Evolutionary conservation across 2,113 vertebrate species (phyloP).

Genomic region (Furnarius figulus): DNA sequence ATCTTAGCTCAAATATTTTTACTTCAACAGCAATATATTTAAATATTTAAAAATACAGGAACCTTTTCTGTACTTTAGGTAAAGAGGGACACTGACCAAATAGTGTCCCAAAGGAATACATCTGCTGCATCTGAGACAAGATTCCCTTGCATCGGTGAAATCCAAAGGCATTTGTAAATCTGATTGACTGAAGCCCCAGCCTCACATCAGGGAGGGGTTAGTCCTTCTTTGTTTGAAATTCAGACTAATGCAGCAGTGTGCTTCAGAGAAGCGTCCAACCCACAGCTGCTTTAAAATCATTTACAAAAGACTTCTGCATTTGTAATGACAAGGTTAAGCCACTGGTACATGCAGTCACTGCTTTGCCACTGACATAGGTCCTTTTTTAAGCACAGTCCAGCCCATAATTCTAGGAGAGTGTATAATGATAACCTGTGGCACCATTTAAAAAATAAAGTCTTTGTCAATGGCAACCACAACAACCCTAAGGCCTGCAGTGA

Average conservation of each 20-base stretch:
- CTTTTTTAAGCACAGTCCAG: not conserved
- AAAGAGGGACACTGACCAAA: not conserved
- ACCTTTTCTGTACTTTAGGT: not conserved
- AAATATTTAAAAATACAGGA: not conserved
- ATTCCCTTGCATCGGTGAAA: not conserved
- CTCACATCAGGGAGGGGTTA: not conserved
- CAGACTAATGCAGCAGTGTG: not conserved
- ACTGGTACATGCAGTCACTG: not conserved
- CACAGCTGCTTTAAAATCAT: not conserved
- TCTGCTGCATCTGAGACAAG: not conserved
- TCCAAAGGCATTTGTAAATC: conserved; percentile 21
- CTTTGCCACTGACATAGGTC: not conserved
- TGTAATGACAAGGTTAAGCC: not conserved
- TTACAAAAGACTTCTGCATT: not conserved
- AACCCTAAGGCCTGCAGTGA: not conserved
- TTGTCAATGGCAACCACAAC: not conserved
- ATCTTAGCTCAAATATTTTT: not conserved
- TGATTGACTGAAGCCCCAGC: not conserved
- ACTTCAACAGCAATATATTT: not conserved
- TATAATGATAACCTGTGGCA: not conserved
- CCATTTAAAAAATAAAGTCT: not conserved
- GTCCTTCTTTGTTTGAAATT: not conserved
- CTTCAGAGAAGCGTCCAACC: not conserved
- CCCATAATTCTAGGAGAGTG: not conserved
- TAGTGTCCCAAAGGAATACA: not conserved